Base-by-base conservation (phyloP, 1,140 invertebrate genomes). In the Colletes gigas region DNA sequence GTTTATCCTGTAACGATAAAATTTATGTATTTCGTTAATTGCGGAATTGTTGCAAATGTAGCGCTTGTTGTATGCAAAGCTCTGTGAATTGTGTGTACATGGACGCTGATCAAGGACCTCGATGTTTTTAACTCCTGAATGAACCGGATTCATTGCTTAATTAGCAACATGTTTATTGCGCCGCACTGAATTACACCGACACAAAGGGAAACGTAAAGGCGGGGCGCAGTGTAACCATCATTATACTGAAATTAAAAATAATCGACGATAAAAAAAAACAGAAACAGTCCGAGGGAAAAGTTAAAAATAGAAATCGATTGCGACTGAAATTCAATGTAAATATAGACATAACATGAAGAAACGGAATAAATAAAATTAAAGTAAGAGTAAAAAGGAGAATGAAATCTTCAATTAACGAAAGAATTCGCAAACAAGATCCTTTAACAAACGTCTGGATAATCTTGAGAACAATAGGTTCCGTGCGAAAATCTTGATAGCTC, bases 21-120 rank as follows among this genome's bases (percentile, higher is more conserved):
- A 63, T 63, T 63, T 63, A 63, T 63, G 60, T 17, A 41, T 14
- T 41, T 63, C 7, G 60, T 63, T 63, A 63, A 63, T 63, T 63
- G 30, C 17, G 39, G 60, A 63, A 39, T 63, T 17, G 60, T 63
- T 12, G 12, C 15, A 63, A 63, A 41, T 17, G 30, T 41, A 41
- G 14, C 10, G 14, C 6, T 14, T 15, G 60, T 63, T 41, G 14
- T 30, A 17, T 39, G 60, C 60, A 5, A 62, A 62, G 21, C 21
- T 15, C 60, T 5, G 60, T 14, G 15, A 17, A 17, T 41, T 47
- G 41, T 65, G 41, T 14, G 39, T 41, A 66, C 39, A 47, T 47
- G n/a, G 17, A 63, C 60, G 60, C 17, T 39, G 59, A 50, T 4
- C 12, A 3, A 7, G 30, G 3, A 47, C 8, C 17, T 3, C 9